These are phyloP conservation scores for Tuberolachnus salignus DNA, from an alignment of 2,888 invertebrate species.

Conservation along the genomic window DNA sequence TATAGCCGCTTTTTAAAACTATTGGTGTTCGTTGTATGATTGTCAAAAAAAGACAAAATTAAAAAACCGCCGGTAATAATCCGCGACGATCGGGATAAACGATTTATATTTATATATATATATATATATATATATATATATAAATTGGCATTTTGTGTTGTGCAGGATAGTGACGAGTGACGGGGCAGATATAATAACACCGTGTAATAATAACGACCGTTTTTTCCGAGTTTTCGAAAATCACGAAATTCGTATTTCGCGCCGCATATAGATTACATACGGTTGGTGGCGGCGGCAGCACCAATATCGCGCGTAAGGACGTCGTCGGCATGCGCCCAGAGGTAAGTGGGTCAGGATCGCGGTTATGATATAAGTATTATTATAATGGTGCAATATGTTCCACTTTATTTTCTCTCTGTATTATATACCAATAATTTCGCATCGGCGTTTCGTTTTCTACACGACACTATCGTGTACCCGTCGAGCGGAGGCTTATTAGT, in stretches of 20 bases:
- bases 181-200: background rate
- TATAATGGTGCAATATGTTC: constrained; percentile 53
- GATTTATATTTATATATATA: no score
- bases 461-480: background rate
- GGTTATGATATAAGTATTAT: constrained; percentile 47
- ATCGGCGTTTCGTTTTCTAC: constrained; percentile 27
- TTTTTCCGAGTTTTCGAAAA: background rate
- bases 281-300: background rate
- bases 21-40: no score
- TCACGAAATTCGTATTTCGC: background rate
- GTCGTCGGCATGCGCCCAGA: constrained; percentile 51
- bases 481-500: no score
- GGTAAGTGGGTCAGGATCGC: constrained; percentile 56
- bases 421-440: background rate
- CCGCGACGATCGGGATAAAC: background rate
- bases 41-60: no score
- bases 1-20: no score
- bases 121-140: no score
- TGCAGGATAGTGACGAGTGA: background rate
- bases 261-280: background rate
- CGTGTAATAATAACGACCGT: constrained; percentile 6
- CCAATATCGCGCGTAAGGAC: constrained; percentile 41
- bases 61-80: no score
- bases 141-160: background rate
- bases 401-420: constrained; percentile 22